Percentiles rank a stretch among this genome's conserved stretches.
Conservation (phyloP, 2,888 invertebrate species). For the Zootermopsis nevadensis region DNA sequence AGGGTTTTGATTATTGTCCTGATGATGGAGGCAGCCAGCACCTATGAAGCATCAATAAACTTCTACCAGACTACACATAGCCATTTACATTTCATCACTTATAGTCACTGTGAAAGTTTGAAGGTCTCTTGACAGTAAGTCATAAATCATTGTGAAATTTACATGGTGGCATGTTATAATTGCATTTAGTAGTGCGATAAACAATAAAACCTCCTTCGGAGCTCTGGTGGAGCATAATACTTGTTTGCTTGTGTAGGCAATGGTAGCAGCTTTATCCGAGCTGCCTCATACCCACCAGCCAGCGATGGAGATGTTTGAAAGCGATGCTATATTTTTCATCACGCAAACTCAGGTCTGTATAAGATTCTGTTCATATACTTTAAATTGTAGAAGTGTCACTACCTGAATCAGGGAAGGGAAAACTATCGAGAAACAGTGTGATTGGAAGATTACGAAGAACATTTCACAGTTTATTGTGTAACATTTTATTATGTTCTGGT, state of each 20-base stretch:
- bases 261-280: slow-evolving; percentile 56
- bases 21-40: no score
- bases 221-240: no score
- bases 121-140: no score
- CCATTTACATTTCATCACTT: no score
- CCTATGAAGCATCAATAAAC: no score
- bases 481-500: not conserved
- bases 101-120: no score
- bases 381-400: not conserved
- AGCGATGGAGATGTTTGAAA: slow-evolving; percentile 64
- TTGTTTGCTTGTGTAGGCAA: slow-evolving; percentile 55
- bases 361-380: not conserved
- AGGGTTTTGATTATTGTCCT: no score
- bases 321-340: slow-evolving; percentile 68
- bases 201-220: no score
- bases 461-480: not conserved
- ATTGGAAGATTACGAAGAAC: not conserved
- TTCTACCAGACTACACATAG: no score
- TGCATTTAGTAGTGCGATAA: no score
- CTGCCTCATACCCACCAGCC: slow-evolving; percentile 63
- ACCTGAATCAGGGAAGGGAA: not conserved
- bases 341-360: slow-evolving; percentile 67
- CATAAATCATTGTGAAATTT: no score
- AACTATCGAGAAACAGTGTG: not conserved
- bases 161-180: no score